Percentiles rank a stretch among this genome's conserved stretches.
Conservation (phyloP, 2,888 invertebrate species). For the Luperina testacea region DNA sequence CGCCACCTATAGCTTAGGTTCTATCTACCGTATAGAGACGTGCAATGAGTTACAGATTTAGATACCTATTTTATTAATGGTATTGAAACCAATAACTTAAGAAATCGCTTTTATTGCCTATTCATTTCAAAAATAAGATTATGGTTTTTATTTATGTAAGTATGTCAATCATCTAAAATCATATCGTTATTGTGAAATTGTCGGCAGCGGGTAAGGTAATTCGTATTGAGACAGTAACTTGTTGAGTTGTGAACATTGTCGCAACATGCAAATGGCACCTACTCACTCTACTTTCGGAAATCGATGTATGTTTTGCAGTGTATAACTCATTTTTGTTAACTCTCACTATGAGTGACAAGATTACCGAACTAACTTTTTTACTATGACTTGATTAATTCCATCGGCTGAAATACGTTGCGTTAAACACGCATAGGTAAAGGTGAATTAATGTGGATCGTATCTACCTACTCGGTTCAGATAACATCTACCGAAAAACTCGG, state of each 20-base stretch:
- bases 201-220: conserved; percentile 45
- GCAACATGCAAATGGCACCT: conserved; percentile 69
- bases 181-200: conserved; percentile 66
- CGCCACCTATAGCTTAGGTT: not conserved
- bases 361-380: conserved; percentile 30
- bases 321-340: conserved; percentile 34
- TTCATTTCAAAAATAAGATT: conserved; percentile 44
- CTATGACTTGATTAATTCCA: conserved; percentile 23
- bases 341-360: conserved; percentile 20
- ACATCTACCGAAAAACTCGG: not conserved
- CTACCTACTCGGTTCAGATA: not conserved
- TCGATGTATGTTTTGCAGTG: conserved; percentile 56
- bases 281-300: conserved; percentile 66
- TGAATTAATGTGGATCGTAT: conserved; percentile 29
- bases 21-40: not conserved
- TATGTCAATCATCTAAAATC: conserved; percentile 57
- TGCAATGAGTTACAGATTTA: not conserved
- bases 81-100: conserved; percentile 17
- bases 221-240: conserved; percentile 65
- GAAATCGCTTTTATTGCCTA: conserved; percentile 24
- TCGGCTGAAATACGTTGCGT: conserved; percentile 41
- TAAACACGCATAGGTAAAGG: conserved; percentile 31
- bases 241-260: conserved; percentile 66
- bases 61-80: not conserved
- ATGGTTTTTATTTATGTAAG: conserved; percentile 49